These are phyloP conservation scores for Brachyhypopomus occidentalis DNA, from an alignment of 2,113 vertebrate genomes.

Conservation along the genomic window DNA sequence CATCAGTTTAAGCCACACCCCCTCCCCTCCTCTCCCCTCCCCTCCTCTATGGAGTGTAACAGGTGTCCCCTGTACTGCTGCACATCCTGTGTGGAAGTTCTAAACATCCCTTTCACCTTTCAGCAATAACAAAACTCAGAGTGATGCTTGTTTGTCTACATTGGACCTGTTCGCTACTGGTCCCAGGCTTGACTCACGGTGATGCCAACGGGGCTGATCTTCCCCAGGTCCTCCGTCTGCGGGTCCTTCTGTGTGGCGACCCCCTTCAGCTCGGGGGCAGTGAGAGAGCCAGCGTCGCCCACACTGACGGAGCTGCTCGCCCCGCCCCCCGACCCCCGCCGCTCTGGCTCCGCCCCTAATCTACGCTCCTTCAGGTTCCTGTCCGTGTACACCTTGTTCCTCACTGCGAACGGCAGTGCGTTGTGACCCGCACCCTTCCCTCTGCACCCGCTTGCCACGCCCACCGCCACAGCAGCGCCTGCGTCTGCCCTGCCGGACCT, in stretches of 20 bases:
- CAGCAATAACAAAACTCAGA: not conserved
- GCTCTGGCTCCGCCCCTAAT: constrained; percentile 46
- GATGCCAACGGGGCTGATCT: constrained; percentile 55
- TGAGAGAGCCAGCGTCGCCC: constrained; percentile 38
- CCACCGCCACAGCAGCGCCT: constrained; percentile 29
- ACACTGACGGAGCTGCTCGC: constrained; percentile 49
- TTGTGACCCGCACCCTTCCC: constrained; percentile 54
- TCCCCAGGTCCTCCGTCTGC: constrained; percentile 49
- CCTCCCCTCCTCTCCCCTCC: no score
- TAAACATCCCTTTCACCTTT: no score
- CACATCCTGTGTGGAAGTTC: not conserved
- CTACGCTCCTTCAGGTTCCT: constrained; percentile 54
- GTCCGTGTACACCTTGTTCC: constrained; percentile 71
- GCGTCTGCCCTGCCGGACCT: constrained; percentile 42
- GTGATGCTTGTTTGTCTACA: not conserved
- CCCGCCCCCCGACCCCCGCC: constrained; percentile 40
- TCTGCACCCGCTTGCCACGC: constrained; percentile 32
- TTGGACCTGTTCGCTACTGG: constrained; percentile 6
- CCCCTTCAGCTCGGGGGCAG: constrained; percentile 12
- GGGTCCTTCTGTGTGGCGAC: constrained; percentile 50
- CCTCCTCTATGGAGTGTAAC: no score
- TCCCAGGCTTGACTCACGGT: constrained; percentile 74
- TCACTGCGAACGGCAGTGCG: constrained; percentile 56
- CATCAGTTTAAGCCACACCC: no score
- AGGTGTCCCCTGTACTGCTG: not conserved